Conservation (phyloP, 2,113 vertebrate species). For the Synodontis membranacea region DNA sequence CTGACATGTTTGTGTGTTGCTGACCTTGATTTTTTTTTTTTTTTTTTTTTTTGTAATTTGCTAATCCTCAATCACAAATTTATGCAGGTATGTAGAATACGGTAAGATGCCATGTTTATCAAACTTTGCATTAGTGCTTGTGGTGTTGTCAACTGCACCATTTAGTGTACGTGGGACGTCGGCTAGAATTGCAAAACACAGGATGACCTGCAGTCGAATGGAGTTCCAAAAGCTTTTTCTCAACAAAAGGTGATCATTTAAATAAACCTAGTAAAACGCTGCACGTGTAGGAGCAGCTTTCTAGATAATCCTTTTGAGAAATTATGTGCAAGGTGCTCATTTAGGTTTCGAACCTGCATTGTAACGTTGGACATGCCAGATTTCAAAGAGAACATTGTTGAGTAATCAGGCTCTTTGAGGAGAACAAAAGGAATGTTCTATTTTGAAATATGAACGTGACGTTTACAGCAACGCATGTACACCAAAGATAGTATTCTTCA, state of each 20-base stretch:
- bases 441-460: conserved; percentile 38
- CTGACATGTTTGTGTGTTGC: neutral
- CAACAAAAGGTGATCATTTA: neutral
- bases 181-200: neutral
- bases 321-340: conserved; percentile 64
- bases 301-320: conserved; percentile 16
- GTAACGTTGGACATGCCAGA: conserved; percentile 35
- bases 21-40: neutral
- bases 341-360: conserved; percentile 57
- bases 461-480: conserved; percentile 7
- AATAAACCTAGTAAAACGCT: conserved; percentile 19
- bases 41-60: neutral
- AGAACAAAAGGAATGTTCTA: conserved; percentile 45
- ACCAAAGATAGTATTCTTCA: conserved; percentile 28
- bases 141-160: neutral
- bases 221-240: neutral
- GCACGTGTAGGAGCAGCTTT: neutral
- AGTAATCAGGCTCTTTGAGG: conserved; percentile 30
- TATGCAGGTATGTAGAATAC: neutral
- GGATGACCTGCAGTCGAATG: neutral
- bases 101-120: neutral
- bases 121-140: neutral
- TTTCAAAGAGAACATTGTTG: conserved; percentile 40
- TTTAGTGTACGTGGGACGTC: neutral
- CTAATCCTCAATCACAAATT: neutral